Evolutionary conservation across 2,113 vertebrate genomes (phyloP), one percentile per base, ranked within the genome.

Genomic region (Carassius auratus): DNA sequence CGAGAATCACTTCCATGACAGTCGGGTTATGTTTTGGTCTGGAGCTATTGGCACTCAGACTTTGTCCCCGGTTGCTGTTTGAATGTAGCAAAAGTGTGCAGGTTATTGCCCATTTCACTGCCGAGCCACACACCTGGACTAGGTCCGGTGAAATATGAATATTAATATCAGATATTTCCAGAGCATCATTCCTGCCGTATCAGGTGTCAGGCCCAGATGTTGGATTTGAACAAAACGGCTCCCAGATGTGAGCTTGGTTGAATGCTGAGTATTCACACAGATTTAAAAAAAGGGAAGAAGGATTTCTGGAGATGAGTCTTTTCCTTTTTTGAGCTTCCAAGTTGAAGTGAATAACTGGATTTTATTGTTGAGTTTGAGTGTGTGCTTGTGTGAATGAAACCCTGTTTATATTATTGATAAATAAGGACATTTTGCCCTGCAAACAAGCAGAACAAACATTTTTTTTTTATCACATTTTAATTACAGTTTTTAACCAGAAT

Each of bases 191-290:
- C 74, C 57, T 78, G 73, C 83, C 33, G 12, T 84, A 84, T 87
- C 74, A 85, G 81, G 76, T 86, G 76, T 50, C 84, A 84, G 76
- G n/a, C 36, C 50, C 84, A 83, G 75, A 86, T 88, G 83, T 73
- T 86, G 81, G 66, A 83, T 57, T 57, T 85, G 71, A 66, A 59
- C 64, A 38, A 81, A 88, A 87, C 87, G 48, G 55, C 80, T 88
- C 64, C 74, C 84, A 87, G 79, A 87, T 90, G 76, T 87, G 80
- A 64, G 48, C 61, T 19, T 84, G 62, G 69, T 59, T 80, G 69
- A 77, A 85, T 82, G 45, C 52, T 36, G 48, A 38, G 23, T 66
- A 76, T 84, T 86, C 26, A 84, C 71, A 78, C 5, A 30, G 71
- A 87, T 26, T 26, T 8, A 50, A 83, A 77, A 83, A 48, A 73